Percentiles rank a stretch among this genome's conserved stretches.
Conservation (phyloP, 37 sponge, comb jelly and placozoan genomes). For the Corticium candelabrum region DNA sequence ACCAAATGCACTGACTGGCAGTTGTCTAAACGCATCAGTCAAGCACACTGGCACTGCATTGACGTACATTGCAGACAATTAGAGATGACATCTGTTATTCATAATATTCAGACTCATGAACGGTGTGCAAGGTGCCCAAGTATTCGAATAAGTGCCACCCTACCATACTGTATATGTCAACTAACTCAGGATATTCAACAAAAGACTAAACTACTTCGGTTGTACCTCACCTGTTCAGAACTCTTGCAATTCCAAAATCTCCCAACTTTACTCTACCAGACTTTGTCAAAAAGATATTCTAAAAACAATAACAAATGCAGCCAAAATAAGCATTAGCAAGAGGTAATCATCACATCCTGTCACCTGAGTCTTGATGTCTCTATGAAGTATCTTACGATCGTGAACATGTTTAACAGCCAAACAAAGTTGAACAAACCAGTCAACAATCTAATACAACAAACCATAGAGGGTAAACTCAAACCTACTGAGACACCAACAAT, state of each 20-base stretch:
- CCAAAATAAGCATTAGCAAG: background rate
- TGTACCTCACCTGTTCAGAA: conserved; percentile 50
- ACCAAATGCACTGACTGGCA: no score
- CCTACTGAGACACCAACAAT: background rate
- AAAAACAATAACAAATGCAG: background rate
- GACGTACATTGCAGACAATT: no score
- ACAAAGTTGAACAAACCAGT: conserved; percentile 95
- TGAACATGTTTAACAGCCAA: conserved; percentile 92
- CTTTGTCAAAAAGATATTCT: conserved; percentile 88
- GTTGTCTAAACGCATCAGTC: no score
- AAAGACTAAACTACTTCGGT: background rate
- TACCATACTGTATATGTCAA: background rate
- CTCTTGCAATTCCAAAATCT: conserved; percentile 91
- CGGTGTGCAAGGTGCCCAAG: no score
- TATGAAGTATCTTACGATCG: conserved; percentile 90
- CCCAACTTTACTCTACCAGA: conserved; percentile 77
- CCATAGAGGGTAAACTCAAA: background rate
- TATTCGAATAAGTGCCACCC: no score
- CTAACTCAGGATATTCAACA: background rate
- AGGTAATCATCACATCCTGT: background rate
- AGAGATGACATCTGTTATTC: no score
- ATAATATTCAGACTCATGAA: no score
- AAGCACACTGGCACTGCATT: no score
- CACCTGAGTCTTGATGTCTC: conserved; percentile 92
- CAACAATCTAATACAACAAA: conserved; percentile 43